Percentiles rank a stretch among this genome's conserved stretches.
Evolutionary conservation across 2,797 vertebrate genomes (phyloP).

Genomic region (Phalanger gymnotis): DNA sequence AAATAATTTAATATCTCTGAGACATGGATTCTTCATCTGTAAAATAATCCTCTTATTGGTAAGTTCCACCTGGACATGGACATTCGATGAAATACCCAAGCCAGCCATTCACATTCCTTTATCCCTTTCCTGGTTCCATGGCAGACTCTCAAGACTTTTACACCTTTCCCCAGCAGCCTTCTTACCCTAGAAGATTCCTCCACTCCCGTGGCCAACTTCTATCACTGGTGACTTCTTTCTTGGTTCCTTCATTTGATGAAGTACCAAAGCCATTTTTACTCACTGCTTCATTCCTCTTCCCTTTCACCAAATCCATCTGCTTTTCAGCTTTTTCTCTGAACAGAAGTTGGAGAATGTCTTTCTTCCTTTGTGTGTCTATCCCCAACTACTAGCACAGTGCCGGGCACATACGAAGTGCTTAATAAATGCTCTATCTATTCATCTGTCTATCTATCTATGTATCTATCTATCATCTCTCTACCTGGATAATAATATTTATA

Average conservation of each 20-base stretch:
- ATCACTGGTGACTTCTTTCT: background rate
- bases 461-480: too few species aligned
- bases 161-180: background rate
- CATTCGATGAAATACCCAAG: background rate
- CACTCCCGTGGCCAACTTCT: background rate
- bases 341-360: background rate
- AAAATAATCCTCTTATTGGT: background rate
- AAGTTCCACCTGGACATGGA: background rate
- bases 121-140: too few species aligned
- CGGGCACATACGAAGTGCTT: too few species aligned
- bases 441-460: too few species aligned
- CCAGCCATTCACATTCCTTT: background rate
- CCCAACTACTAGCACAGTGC: background rate
- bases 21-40: background rate
- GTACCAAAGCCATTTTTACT: background rate
- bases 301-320: background rate
- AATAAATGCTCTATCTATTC: background rate
- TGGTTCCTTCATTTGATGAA: background rate
- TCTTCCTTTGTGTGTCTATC: background rate
- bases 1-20: background rate
- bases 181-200: background rate
- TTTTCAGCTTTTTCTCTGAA: background rate
- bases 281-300: background rate
- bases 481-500: background rate
- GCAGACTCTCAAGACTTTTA: background rate